Base-by-base conservation (phyloP, 2,797 vertebrate genomes). In the Varecia variegata region DNA sequence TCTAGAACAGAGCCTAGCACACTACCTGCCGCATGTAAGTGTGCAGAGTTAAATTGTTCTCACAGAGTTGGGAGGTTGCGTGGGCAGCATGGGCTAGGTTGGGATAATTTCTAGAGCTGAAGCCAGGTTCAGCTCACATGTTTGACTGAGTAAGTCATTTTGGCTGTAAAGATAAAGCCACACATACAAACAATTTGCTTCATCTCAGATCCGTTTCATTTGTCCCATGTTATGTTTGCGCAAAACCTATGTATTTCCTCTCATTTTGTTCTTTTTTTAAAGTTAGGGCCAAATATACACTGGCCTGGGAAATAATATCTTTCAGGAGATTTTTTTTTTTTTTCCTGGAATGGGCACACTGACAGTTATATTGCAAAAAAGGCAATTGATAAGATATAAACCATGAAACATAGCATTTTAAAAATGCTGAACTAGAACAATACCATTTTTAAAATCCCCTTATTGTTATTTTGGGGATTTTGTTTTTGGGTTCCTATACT, bases 141-240 rank as follows among this genome's bases (percentile, higher is more conserved):
- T 74, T 54, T 82, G 30, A 84, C 27, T 56, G 76, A 95, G n/a
- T 73, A 92, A 88, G 73, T 70, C 82, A 87, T 88, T 93, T 94
- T 93, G 40, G 80, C 40, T 86, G 32, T 47, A 76, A 95, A 35
- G 40, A 80, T 88, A 95, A 90, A 84, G 38, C 7, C 88, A 85
- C 79, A 90, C 20, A 60, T 93, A 85, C 52, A 90, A 95, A 74
- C 87, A 88, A 90, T 88, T 80, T 96, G 13, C 60, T 93, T 92
- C 67, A 84, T 93, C 74, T 88, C 38, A 94, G 50, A 92, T 67
- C 65, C 50, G 20, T 92, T 93, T 94, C 58, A 35, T 90, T 90
- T 90, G 77, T 90, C 65, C 45, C 40, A 27, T 79, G 67, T 70
- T 70, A 82, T 85, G 83, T 94, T 95, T 88, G 83, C 76, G 40